Base-by-base conservation (phyloP, 2,888 invertebrate species). In the Nomada ruficornis region DNA sequence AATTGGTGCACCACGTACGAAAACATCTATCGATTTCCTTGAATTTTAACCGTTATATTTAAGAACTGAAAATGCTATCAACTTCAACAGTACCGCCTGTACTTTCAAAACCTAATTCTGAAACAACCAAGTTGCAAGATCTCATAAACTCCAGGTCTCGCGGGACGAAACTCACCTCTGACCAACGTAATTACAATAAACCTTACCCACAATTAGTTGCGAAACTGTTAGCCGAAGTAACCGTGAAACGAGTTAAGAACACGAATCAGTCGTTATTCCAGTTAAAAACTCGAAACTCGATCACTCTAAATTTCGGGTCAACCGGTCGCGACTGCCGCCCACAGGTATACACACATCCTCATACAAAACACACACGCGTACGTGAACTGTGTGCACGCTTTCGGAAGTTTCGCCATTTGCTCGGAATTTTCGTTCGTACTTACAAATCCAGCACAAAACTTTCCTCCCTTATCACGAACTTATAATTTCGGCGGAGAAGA, bases 271-370 rank as follows among this genome's bases (percentile, higher is more conserved):
- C 2, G 23, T 20, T 15, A 36, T 63, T 36, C 36, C 59, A 26
- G 5, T 70, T 44, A 70, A 69, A 52, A 75, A 54, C 60, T 60
- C 10, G 2, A 69, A 75, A 70, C 75, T 70, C 47, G 70, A 55
- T 70, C 50, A 71, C 23, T 15, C 36, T 63, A 62, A 76, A 76
- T 36, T 76, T 42, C 29, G 18, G 20, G 70, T 55, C 29, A 47
- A 62, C 4, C n/a, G 11, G 23, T 20, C 20, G n/a, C 3, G 20
- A 50, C 52, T 0, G 3, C 18, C 26, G 26, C 5, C 13, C 26
- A 7, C 54, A 57, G 2, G 13, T 13, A 65, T 29, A 36, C 29
- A n/a, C 50, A 10, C 20, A 47, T 9, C 15, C 13, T 5, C 11
- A 5, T 36, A 36, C 0, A 36, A 7, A 5, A 36, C 36, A 36